Evolutionary conservation across 2,113 vertebrate genomes (phyloP), one percentile per base, ranked within the genome.

Genomic region (Actinemys pallida): DNA sequence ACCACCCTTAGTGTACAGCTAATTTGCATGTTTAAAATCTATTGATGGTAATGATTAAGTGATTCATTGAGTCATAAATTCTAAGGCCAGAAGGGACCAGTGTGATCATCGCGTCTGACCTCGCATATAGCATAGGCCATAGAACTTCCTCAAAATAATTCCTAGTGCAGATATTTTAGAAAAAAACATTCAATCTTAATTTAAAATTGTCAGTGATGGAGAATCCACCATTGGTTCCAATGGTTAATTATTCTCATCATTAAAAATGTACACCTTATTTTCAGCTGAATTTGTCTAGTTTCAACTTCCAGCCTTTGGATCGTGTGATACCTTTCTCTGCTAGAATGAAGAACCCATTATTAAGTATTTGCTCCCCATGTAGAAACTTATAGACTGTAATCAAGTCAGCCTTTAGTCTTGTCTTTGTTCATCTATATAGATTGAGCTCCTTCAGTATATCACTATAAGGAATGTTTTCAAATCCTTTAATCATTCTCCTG

Each of bases 1-100:
- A 90, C 81, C 92, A 93, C 93, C 86, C 90, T 45, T 45, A 42
- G 10, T 45, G 81, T 94, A 50, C 90, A 90, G 86, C 89, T 93
- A 96, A 97, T 97, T 96, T 97, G 91, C 96, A 95, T 95, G 95
- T 94, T 97, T 96, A 79, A 84, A 93, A 75, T 22, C 94, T 83
- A 90, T 96, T 96, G 92, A 95, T 97, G 81, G 75, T 83, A 79
- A 91, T 19, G n/a, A n/a, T 69, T n/a, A 69, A n/a, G 8, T 19
- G 62, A 4, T 69, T 69, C 62, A n/a, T n/a, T 20, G 35, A 69
- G n/a, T 69, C 17, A 35, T 20, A 69, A 17, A n/a, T n/a, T n/a
- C 31, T 35, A n/a, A 69, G 62, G 31, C 16, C 35, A 69, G 62
- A 69, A 19, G 62, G 13, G 16, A 62, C 29, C 5, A 62, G 3